phyloP scores from a whole-genome alignment of 2,113 vertebrate species.

The Geothlypis trichas region DNA sequence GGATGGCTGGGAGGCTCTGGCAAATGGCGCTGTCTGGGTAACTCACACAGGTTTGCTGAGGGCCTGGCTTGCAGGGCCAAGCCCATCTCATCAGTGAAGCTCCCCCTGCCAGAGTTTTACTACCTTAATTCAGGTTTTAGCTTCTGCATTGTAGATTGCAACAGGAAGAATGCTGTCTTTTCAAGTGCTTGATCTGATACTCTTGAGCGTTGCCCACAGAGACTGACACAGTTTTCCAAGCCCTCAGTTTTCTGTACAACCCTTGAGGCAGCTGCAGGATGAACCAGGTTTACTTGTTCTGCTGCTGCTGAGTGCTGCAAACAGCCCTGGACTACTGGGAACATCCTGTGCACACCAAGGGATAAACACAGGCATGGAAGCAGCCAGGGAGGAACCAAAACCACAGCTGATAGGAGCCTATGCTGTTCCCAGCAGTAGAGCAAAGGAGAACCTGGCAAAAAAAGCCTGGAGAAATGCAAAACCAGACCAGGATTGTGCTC shows the following conservation, averaged over 20 bases:
- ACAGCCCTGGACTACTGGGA: not conserved
- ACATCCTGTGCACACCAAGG: not conserved
- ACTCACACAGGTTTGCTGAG: not conserved
- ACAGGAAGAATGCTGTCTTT: not conserved
- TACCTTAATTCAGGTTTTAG: not conserved
- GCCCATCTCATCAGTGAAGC: not conserved
- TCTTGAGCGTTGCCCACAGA: not conserved
- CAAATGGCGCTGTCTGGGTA: not conserved
- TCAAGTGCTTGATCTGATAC: not conserved
- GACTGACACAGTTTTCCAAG: not conserved
- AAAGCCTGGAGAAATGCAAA: not conserved
- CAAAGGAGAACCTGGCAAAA: not conserved
- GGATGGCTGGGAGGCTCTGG: not conserved
- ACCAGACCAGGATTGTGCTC: not conserved
- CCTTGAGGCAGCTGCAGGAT: not conserved
- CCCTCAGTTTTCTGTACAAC: not conserved
- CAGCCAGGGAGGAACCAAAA: not conserved
- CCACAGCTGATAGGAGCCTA: not conserved
- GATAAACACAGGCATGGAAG: not conserved
- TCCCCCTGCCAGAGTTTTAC: not conserved
- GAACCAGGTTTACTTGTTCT: not conserved
- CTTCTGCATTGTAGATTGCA: not conserved
- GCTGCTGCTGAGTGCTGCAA: not conserved
- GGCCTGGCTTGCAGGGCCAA: not conserved
- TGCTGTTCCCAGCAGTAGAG: not conserved